These are phyloP conservation scores for Anaspis maculata DNA, from an alignment of 2,888 invertebrate species.

Conservation along the genomic window DNA sequence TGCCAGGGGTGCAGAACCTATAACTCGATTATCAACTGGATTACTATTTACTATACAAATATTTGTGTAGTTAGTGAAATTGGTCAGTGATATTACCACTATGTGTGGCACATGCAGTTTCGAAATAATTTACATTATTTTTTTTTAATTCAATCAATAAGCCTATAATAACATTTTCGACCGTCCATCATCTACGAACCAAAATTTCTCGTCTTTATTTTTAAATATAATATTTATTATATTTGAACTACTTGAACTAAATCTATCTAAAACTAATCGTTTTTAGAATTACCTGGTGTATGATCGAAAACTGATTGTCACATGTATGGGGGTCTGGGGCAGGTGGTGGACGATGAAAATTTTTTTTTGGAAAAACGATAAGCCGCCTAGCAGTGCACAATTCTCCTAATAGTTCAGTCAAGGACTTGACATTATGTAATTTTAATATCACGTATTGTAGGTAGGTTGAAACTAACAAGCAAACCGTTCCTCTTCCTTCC, in stretches of 20 bases:
- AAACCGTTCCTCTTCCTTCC: constrained; percentile 29
- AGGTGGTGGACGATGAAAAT: no score
- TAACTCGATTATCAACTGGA: no score
- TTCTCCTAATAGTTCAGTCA: constrained; percentile 36
- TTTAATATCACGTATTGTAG: constrained; percentile 40
- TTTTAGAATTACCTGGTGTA: no score
- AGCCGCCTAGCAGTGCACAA: constrained; percentile 39
- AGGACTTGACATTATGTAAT: constrained; percentile 33
- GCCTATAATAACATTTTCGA: constrained; percentile 22
- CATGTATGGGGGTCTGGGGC: no score
- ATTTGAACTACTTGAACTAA: not conserved
- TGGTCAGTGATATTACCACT: constrained; percentile 35
- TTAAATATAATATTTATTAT: constrained; percentile 2
- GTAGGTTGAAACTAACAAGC: constrained; percentile 21
- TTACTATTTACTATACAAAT: constrained; percentile 22
- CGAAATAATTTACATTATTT: constrained; percentile 15
- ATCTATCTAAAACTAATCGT: not conserved
- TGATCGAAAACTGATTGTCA: constrained; percentile 1
- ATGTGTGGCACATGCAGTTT: constrained; percentile 26
- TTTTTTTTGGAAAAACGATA: no score
- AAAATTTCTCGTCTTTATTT: not conserved
- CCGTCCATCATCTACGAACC: constrained; percentile 21
- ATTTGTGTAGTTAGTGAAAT: constrained; percentile 29
- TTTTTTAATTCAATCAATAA: constrained; percentile 25
- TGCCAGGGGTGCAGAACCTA: constrained; percentile 12